Conservation (phyloP, 1,140 invertebrate genomes). For the Gyrodactylus salaris region DNA sequence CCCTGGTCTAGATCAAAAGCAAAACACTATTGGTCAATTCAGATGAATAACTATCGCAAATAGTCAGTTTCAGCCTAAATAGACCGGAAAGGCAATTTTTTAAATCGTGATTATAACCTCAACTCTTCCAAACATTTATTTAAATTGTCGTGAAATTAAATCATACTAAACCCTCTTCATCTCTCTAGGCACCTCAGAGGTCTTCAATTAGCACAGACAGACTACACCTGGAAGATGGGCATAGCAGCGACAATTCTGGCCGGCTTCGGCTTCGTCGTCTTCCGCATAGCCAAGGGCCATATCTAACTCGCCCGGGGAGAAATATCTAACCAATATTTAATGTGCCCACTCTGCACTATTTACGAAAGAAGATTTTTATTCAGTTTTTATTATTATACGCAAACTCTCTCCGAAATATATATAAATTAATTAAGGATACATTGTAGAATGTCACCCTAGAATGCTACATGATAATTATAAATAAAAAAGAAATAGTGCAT, state of each 20-base stretch:
- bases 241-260: conserved; percentile 6
- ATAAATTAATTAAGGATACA: not conserved
- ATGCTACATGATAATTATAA: not conserved
- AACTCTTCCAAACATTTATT: no score
- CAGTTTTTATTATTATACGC: not conserved
- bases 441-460: not conserved
- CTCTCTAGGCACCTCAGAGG: conserved; percentile 3
- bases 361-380: not conserved
- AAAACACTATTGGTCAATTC: no score
- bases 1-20: no score
- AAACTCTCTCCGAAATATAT: not conserved
- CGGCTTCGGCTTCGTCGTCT: conserved; percentile 7
- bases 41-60: no score
- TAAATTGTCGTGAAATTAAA: not conserved
- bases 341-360: no score
- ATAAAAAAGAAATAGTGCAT: not conserved
- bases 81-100: no score
- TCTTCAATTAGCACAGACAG: not conserved
- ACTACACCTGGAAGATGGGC: conserved; percentile 4
- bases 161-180: not conserved
- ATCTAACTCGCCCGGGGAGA: not conserved
- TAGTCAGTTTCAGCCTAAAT: no score
- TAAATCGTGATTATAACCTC: no score
- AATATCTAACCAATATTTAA: no score
- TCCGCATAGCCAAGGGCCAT: conserved; percentile 5